phyloP scores from a whole-genome alignment of 2,888 invertebrate species.

The Macrophya alboannulata region DNA sequence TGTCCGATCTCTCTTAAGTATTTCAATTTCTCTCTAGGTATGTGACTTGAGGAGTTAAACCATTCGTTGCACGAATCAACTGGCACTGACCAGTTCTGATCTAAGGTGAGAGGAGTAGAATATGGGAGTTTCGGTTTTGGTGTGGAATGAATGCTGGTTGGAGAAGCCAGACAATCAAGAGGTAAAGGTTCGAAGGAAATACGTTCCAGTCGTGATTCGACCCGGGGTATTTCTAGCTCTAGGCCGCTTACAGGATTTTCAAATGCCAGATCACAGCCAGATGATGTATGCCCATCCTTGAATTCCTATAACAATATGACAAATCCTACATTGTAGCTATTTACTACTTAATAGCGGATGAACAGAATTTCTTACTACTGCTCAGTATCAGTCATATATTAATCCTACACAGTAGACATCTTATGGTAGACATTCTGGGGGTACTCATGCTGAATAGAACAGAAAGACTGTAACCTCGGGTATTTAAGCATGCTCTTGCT shows the following conservation, averaged over 20 bases:
- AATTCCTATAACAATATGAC: conserved; percentile 74
- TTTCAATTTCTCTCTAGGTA: conserved; percentile 89
- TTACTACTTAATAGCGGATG: background rate
- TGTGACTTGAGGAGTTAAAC: conserved; percentile 73
- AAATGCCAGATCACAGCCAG: conserved; percentile 70
- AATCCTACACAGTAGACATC: background rate
- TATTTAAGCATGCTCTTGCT: background rate
- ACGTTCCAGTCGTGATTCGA: conserved; percentile 67
- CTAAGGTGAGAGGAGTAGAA: conserved; percentile 67
- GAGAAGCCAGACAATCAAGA: conserved; percentile 71
- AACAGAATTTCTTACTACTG: conserved; percentile 20
- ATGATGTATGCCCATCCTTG: conserved; percentile 73
- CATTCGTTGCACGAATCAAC: conserved; percentile 73
- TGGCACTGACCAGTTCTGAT: conserved; percentile 62
- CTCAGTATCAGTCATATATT: background rate
- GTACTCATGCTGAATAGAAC: background rate
- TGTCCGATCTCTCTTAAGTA: conserved; percentile 91
- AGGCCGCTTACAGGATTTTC: conserved; percentile 71
- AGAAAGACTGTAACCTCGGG: background rate
- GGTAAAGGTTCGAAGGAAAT: conserved; percentile 76
- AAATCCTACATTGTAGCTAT: background rate
- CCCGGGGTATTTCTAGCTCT: conserved; percentile 74
- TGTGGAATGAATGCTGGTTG: conserved; percentile 59
- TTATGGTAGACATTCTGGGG: background rate
- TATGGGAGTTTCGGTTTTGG: conserved; percentile 72